phyloP scores from a whole-genome alignment of 2,888 invertebrate genomes.

The Drosophila longiperda region DNA sequence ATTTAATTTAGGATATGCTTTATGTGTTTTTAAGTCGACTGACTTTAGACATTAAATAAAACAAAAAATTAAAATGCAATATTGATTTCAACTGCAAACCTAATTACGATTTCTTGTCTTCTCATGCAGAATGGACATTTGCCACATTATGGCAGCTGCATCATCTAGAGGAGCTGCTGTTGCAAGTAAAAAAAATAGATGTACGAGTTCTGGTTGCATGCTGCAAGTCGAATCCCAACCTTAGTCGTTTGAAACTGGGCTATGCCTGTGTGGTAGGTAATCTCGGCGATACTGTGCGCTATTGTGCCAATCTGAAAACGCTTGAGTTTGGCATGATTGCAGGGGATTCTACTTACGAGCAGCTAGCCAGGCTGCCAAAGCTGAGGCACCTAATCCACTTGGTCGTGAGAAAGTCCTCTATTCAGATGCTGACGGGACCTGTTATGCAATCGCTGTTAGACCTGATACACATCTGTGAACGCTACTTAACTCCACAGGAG shows the following conservation, averaged over 20 bases:
- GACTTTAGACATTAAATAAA: no score
- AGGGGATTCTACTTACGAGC: conserved; percentile 38
- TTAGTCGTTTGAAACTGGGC: conserved; percentile 33
- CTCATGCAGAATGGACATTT: conserved; percentile 33
- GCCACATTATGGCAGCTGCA: conserved; percentile 36
- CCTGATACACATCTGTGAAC: conserved; percentile 60
- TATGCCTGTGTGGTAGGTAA: conserved; percentile 35
- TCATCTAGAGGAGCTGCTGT: conserved; percentile 41
- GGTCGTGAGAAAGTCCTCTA: conserved; percentile 61
- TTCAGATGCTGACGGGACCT: conserved; percentile 38
- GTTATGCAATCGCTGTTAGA: conserved; percentile 38
- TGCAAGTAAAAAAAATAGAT: conserved; percentile 32
- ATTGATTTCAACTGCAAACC: not conserved
- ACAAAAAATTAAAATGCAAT: not conserved
- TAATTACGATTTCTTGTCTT: not conserved
- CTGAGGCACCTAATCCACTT: conserved; percentile 46
- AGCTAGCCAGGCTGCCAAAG: conserved; percentile 47
- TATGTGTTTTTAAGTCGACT: no score
- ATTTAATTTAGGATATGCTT: not conserved
- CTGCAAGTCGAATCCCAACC: conserved; percentile 54
- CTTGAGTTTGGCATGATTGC: conserved; percentile 57
- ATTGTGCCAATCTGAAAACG: conserved; percentile 53
- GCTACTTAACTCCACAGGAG: conserved; percentile 50
- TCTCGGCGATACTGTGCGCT: conserved; percentile 43
- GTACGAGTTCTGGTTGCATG: conserved; percentile 34